Percentiles rank a stretch among this genome's conserved stretches.
These are phyloP conservation scores for Passerina amoena DNA, from an alignment of 2,113 vertebrate species.

Conservation along the genomic window DNA sequence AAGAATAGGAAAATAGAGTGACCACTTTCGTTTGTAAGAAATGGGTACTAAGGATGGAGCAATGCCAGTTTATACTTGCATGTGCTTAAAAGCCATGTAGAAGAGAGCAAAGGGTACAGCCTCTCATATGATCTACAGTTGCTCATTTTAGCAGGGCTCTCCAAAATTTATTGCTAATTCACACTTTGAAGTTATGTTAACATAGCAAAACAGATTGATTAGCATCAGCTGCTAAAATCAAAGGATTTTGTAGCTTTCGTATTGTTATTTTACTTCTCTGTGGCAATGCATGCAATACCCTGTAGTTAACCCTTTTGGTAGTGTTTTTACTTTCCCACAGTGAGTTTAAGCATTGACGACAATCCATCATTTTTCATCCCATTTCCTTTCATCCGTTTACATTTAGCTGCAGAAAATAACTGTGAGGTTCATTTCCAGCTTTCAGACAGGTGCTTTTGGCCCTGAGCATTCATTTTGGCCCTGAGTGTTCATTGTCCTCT, in stretches of 20 bases:
- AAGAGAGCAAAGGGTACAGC: not conserved
- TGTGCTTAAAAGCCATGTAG: rapidly evolving
- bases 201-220: not conserved
- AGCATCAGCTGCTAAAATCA: not conserved
- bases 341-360: not conserved
- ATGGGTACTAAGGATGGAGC: not conserved
- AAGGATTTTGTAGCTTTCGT: not conserved
- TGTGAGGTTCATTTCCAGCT: not conserved
- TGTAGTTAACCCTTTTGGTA: not conserved
- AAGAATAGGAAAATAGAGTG: not conserved
- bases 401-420: not conserved
- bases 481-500: not conserved
- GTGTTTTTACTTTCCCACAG: not conserved
- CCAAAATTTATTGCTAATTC: not conserved
- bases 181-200: not conserved
- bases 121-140: not conserved
- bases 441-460: not conserved
- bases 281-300: not conserved
- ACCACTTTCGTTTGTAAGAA: not conserved
- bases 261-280: not conserved
- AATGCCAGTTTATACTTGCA: not conserved
- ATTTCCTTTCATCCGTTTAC: not conserved
- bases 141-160: not conserved
- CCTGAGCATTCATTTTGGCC: not conserved
- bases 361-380: not conserved